Conservation (phyloP, 2,888 invertebrate species). For the Morpho achilles region DNA sequence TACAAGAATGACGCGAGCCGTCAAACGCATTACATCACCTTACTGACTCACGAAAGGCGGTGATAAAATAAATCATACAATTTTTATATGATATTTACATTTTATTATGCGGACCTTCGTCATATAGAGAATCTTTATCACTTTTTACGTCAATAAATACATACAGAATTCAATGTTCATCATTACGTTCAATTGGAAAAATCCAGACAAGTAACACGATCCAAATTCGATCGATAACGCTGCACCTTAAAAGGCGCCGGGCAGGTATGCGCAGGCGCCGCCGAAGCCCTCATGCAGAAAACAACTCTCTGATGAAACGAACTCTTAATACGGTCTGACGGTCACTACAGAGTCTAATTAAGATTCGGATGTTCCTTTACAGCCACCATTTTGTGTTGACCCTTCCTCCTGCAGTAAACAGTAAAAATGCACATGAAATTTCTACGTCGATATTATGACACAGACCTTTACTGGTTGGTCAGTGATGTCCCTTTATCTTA, state of each 20-base stretch:
- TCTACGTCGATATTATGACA: not conserved
- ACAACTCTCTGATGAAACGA: constrained; percentile 71
- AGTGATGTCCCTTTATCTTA: constrained; percentile 61
- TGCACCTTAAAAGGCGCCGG: constrained; percentile 59
- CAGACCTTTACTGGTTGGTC: constrained; percentile 38
- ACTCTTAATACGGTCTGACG: constrained; percentile 70
- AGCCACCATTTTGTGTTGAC: constrained; percentile 40
- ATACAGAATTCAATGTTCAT: constrained; percentile 26
- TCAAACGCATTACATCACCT: constrained; percentile 12
- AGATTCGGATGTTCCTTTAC: constrained; percentile 44
- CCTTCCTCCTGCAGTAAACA: constrained; percentile 19
- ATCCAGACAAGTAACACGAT: constrained; percentile 54
- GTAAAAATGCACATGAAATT: constrained; percentile 3
- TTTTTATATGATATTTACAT: constrained; percentile 21
- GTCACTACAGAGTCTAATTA: constrained; percentile 75
- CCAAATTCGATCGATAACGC: constrained; percentile 51
- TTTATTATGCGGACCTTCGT: constrained; percentile 19
- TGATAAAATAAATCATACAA: constrained; percentile 19
- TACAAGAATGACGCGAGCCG: constrained; percentile 1
- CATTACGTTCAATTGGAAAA: constrained; percentile 34
- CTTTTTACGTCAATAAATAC: constrained; percentile 22
- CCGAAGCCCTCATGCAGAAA: constrained; percentile 66
- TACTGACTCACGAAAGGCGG: constrained; percentile 15
- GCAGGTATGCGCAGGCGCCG: constrained; percentile 58
- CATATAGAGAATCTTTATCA: constrained; percentile 21